Conservation (phyloP, 2,888 invertebrate genomes). For the Synergus itoensis region DNA sequence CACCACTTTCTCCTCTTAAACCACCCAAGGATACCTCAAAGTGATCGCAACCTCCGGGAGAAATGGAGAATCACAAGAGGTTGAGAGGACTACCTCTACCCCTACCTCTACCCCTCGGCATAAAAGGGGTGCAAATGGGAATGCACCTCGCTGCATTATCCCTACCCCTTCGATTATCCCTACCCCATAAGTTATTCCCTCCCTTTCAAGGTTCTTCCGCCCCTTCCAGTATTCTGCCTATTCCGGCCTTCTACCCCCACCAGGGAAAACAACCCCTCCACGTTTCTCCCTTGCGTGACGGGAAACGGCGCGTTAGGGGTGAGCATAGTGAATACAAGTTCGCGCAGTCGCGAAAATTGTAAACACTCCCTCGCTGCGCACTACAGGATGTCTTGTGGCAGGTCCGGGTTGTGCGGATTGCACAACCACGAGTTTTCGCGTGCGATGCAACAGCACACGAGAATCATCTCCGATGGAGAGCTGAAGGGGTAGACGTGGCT, state of each 20-base stretch:
- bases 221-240: conserved; percentile 50
- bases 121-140: background rate
- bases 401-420: conserved; percentile 69
- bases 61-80: background rate
- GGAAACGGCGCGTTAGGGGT: conserved; percentile 56
- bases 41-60: background rate
- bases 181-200: conserved; percentile 46
- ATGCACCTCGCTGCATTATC: conserved; percentile 64
- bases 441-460: conserved; percentile 31
- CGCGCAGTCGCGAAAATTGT: conserved; percentile 73
- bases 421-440: conserved; percentile 42
- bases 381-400: conserved; percentile 73
- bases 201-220: conserved; percentile 46
- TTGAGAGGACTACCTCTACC: background rate
- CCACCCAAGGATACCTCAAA: background rate
- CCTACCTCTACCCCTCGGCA: background rate
- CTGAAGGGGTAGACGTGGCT: conserved; percentile 59
- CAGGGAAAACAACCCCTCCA: conserved; percentile 45
- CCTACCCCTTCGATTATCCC: conserved; percentile 49
- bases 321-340: conserved; percentile 44
- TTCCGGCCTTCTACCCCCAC: conserved; percentile 50
- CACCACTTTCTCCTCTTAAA: conserved; percentile 26
- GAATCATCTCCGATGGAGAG: conserved; percentile 34
- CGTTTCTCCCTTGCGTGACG: conserved; percentile 53
- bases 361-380: conserved; percentile 76